Evolutionary conservation across 2,113 vertebrate species (phyloP).

Genomic region (Mirza zaza): DNA sequence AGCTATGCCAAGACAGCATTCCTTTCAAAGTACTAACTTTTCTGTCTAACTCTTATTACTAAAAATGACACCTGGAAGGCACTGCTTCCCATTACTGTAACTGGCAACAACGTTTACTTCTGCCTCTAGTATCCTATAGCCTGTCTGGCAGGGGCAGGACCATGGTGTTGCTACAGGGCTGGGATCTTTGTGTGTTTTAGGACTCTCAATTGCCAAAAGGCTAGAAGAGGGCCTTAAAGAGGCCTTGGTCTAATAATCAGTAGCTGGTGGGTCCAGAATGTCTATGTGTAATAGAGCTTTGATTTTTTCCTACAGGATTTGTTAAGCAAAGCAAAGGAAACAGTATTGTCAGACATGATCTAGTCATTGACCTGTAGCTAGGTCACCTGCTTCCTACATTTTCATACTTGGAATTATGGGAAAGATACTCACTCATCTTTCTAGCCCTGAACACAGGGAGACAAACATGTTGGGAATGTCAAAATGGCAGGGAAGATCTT

Average conservation of each 20-base stretch:
- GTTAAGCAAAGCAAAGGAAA: background rate
- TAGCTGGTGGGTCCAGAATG: background rate
- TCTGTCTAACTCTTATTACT: background rate
- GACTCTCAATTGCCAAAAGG: background rate
- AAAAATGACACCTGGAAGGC: background rate
- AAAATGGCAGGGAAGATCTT: slow-evolving; percentile 41
- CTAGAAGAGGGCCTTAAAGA: background rate
- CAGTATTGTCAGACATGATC: background rate
- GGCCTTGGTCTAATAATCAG: background rate
- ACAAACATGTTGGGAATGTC: background rate
- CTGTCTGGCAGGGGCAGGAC: background rate
- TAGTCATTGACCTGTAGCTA: background rate
- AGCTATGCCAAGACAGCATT: background rate
- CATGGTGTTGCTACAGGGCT: background rate
- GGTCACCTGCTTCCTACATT: background rate
- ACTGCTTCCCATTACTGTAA: background rate
- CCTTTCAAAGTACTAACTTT: background rate
- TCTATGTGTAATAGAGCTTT: background rate
- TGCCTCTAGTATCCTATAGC: background rate
- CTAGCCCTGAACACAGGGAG: background rate
- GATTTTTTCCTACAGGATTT: background rate
- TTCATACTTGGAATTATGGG: background rate
- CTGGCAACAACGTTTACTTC: background rate
- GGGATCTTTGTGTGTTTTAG: background rate
- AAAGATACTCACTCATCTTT: background rate